phyloP scores from a whole-genome alignment of 2,797 vertebrate species.

The Phrynocephalus guinanensis region DNA sequence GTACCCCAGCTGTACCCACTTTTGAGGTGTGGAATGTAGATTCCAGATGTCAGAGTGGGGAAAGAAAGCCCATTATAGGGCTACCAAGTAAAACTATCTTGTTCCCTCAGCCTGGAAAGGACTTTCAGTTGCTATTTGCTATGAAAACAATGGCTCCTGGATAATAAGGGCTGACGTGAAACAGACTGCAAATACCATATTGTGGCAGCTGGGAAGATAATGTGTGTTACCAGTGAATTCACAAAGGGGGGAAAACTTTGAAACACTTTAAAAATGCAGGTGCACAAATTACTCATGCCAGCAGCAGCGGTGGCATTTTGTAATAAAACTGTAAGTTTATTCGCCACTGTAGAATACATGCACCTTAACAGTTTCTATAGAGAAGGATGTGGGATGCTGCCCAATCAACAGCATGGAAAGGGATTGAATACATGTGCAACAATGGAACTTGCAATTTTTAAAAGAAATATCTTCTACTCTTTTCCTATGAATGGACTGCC shows the following conservation, averaged over 20 bases:
- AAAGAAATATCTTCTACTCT: conserved; percentile 51
- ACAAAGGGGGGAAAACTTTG: conserved; percentile 79
- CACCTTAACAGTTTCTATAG: conserved; percentile 77
- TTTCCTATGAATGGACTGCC: conserved; percentile 54
- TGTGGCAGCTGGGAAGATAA: conserved; percentile 77
- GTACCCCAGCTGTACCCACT: not conserved
- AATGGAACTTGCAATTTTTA: conserved; percentile 74
- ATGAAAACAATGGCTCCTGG: conserved; percentile 69
- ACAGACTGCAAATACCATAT: conserved; percentile 74
- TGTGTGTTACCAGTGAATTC: conserved; percentile 74
- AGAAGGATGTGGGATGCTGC: conserved; percentile 66
- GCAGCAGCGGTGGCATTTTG: conserved; percentile 80
- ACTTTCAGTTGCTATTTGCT: conserved; percentile 69
- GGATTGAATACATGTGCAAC: conserved; percentile 77
- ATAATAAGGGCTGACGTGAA: conserved; percentile 71
- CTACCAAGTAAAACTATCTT: conserved; percentile 45
- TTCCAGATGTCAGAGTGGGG: not conserved
- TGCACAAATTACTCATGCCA: conserved; percentile 84
- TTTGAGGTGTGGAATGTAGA: conserved; percentile 29
- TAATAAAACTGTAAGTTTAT: conserved; percentile 85
- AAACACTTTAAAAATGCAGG: conserved; percentile 86
- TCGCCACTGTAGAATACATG: conserved; percentile 80
- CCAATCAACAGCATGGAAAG: conserved; percentile 75
- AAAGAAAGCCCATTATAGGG: not conserved
- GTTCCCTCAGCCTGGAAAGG: conserved; percentile 34